Base-by-base conservation (phyloP, 2,888 invertebrate species). In the Apotomis turbidana region DNA sequence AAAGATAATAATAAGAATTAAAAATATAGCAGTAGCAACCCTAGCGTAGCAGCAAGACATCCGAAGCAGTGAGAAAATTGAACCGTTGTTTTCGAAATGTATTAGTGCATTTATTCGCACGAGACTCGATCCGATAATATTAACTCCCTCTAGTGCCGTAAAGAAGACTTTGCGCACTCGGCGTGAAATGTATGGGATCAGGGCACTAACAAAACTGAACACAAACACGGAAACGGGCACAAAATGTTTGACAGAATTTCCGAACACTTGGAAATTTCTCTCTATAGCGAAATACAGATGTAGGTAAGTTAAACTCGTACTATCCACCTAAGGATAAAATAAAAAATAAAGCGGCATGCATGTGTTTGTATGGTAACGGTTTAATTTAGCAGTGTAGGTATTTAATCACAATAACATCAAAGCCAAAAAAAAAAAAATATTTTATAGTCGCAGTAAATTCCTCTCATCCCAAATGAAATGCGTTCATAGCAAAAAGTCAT, bases 101-200 rank as follows among this genome's bases (percentile, higher is more conserved):
- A 90, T 90, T 90, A 90, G 88, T 82, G 85, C 88, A 89, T 87
- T 89, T 88, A 89, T 86, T 86, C 86, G 86, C 86, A 82, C 85
- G 83, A 80, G 85, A 84, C 85, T 87, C 90, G 90, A 91, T 90
- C 84, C 88, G 91, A 91, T 92, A 90, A 90, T 92, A 92, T 90
- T 90, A 91, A 87, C 90, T 89, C 88, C 91, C 91, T 90, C 90
- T 89, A 83, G 87, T 83, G 82, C 84, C 80, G 77, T 78, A 77
- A 73, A 71, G 68, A 76, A 75, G 46, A 66, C 55, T 64, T 54
- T 66, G 66, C 46, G 66, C 66, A 66, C 46, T 63, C 55, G n/a
- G 46, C 66, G 66, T 66, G 66, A 66, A 66, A 66, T 66, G 66
- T 66, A 66, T 66, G 66, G 54, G 63, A 63, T 63, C 66, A n/a